Evolutionary conservation across 1,140 invertebrate genomes (phyloP), one percentile per base, ranked within the genome.

Genomic region (Drosophila miranda): DNA sequence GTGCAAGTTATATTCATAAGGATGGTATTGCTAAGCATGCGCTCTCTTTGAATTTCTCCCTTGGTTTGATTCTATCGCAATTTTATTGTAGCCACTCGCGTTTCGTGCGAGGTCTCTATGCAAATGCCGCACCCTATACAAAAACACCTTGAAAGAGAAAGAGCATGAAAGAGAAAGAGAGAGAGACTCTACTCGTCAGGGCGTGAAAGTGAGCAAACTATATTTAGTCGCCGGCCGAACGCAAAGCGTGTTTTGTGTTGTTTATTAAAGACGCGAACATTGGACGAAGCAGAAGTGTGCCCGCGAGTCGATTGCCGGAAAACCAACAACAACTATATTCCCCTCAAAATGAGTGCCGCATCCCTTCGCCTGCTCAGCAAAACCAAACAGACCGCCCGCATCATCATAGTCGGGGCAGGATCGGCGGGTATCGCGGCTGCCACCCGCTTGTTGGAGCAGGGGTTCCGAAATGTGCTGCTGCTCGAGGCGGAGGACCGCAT

Each of bases 401-500:
- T 93, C 54, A 79, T 94, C 9, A 92, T 94, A 45, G 87, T 94
- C 19, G 94, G 94, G 2, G 93, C 93, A 2, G 94, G 94, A 19
- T 89, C 91, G 9, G 88, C 94, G 0, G 94, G 94, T 11, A 93
- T 94, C 41, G 93, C 93, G 0, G 93, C 94, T 2, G 93, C 93
- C 2, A 91, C 92, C 0, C 91, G 90, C 45, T 87, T 94, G 1
- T 49, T 93, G 3, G 81, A 92, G 48, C 91, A 92, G 70, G 93
- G 93, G 1, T 91, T 94, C 46, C 72, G 74, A 2, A 91, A 94
- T 87, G 75, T 94, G 2, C 82, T 91, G 0, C 78, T 95, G 50
- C 72, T 91, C 5, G 96, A 97, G 91, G 96, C 95, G 1, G 93
- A 94, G 68, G 91, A 94, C 78, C 92, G 95, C 63, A 93, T 96